phyloP scores from a whole-genome alignment of 2,113 vertebrate species.

The Trematomus loennbergii region DNA sequence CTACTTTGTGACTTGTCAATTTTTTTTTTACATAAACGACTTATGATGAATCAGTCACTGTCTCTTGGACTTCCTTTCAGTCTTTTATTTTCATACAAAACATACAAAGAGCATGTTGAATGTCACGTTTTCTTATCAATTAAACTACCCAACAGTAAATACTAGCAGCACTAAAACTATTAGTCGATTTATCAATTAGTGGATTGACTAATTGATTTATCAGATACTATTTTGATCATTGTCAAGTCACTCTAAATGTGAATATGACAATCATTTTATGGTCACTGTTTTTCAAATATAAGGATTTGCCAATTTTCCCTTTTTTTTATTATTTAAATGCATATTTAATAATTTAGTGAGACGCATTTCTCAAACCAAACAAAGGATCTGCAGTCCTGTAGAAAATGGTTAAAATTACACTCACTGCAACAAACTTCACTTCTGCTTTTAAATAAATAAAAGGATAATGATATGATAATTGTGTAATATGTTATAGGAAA shows the following conservation, averaged over 20 bases:
- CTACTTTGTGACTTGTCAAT: constrained; percentile 69
- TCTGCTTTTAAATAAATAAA: neutral
- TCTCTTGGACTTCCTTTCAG: neutral
- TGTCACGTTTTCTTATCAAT: neutral
- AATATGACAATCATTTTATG: neutral
- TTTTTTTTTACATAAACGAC: constrained; percentile 75
- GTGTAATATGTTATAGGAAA: neutral
- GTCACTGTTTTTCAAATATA: neutral
- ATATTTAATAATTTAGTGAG: neutral
- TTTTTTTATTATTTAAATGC: neutral
- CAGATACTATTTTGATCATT: neutral
- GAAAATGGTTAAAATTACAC: neutral
- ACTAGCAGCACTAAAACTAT: neutral
- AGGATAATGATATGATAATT: neutral
- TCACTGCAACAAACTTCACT: neutral
- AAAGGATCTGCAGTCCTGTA: neutral
- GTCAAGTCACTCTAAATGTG: neutral
- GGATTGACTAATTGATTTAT: neutral
- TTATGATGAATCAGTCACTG: constrained; percentile 47
- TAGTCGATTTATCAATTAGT: neutral
- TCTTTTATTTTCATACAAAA: neutral
- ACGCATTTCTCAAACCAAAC: neutral
- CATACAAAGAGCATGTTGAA: neutral
- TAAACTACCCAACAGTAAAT: neutral
- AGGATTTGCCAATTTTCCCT: neutral